A percentile compares a stretch with the other conserved stretches of the same genome.
Evolutionary conservation across 2,888 invertebrate species (phyloP).

Genomic region (Elysia crispata): DNA sequence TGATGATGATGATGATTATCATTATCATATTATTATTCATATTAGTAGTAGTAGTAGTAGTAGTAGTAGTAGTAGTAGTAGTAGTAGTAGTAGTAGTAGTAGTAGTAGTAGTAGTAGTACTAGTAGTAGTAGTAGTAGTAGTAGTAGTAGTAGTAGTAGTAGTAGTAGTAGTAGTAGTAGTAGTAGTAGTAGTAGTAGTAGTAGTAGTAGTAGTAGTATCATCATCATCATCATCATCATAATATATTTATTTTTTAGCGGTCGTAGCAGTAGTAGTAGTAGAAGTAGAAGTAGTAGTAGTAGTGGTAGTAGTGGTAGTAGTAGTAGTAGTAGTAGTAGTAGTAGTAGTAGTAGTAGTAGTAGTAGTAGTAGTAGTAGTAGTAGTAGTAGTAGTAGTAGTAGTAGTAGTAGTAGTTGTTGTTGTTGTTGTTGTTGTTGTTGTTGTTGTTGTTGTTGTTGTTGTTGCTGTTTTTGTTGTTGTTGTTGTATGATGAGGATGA

Average conservation of each 20-base stretch:
- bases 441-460: not conserved
- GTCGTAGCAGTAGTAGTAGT: not conserved
- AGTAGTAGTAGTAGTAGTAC: no score
- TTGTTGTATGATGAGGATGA: no score
- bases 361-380: not conserved
- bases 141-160: no score
- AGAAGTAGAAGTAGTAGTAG: not conserved
- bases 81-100: no score
- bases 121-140: no score
- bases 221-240: no score
- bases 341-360: not conserved
- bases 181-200: not conserved
- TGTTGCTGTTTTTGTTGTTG: not conserved
- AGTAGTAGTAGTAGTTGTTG: not conserved
- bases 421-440: not conserved
- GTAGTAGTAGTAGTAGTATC: no score
- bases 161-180: no score
- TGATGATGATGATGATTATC: no score
- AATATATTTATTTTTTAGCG: not conserved
- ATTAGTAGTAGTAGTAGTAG: no score
- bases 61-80: no score
- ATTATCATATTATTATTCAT: no score
- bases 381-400: not conserved
- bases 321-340: not conserved
- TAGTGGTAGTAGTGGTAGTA: not conserved